Percentiles rank a stretch among this genome's conserved stretches.
Evolutionary conservation across 2,888 invertebrate species (phyloP).

Genomic region (Lumbricus terrestris): DNA sequence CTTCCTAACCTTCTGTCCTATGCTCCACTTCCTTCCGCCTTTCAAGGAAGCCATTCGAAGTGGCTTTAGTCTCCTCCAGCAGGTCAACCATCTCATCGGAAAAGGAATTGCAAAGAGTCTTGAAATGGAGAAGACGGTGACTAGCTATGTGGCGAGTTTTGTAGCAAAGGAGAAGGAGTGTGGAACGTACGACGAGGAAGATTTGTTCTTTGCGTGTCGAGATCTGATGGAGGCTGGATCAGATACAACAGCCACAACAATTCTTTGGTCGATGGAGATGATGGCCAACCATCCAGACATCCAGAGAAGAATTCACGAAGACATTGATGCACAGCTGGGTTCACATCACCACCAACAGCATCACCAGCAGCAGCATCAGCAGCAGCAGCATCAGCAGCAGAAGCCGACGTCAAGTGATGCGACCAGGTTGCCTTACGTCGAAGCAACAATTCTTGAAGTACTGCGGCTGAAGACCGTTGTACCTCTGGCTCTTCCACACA

Average conservation of each 20-base stretch:
- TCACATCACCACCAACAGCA: too few species aligned
- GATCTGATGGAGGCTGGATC: conserved; percentile 44
- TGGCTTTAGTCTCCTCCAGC: not conserved
- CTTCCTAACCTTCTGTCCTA: conserved; percentile 16
- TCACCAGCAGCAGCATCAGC: too few species aligned
- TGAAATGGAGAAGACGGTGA: not conserved
- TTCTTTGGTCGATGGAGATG: conserved; percentile 50
- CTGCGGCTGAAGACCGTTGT: conserved; percentile 48
- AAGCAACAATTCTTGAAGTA: conserved; percentile 47
- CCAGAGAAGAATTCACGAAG: conserved; percentile 46
- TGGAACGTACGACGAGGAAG: conserved; percentile 4
- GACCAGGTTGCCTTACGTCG: conserved; percentile 44
- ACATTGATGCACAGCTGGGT: conserved; percentile 39
- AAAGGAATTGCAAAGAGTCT: not conserved
- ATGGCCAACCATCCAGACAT: conserved; percentile 48
- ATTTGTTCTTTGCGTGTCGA: not conserved
- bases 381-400: too few species aligned
- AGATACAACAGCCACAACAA: conserved; percentile 49
- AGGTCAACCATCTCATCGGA: not conserved
- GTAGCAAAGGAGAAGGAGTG: not conserved
- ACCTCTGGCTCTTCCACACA: conserved; percentile 51
- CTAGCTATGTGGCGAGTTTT: not conserved
- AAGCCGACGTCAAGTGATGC: conserved; percentile 37
- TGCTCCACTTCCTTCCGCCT: conserved; percentile 18
- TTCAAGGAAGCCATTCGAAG: not conserved